A percentile compares a stretch with the other conserved stretches of the same genome.
Evolutionary conservation across 2,797 vertebrate genomes (phyloP).

Genomic region (Periparus ater): DNA sequence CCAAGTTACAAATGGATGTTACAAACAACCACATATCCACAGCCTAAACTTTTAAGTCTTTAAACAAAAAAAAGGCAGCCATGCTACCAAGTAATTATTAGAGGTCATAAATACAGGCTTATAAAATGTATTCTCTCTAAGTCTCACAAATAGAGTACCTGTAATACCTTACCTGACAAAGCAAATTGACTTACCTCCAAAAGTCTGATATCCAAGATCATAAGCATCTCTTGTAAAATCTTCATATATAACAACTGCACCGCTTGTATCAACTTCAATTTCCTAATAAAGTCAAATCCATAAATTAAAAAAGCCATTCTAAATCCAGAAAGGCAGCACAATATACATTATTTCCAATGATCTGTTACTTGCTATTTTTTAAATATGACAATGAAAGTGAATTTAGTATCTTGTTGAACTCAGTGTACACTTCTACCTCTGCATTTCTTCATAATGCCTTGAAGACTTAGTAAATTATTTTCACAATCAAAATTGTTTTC

Average conservation of each 20-base stretch:
- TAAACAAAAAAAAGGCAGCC: background rate
- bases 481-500: background rate
- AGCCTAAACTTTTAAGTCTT: background rate
- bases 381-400: background rate
- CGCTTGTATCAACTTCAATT: conserved; percentile 66
- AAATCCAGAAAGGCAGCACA: background rate
- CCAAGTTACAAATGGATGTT: background rate
- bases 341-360: background rate
- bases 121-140: background rate
- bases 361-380: background rate
- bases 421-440: background rate
- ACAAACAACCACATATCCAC: background rate
- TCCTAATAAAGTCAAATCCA: conserved; percentile 50
- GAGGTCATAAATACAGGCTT: background rate
- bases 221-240: conserved; percentile 72
- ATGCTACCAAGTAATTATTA: background rate
- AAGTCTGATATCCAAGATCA: conserved; percentile 67
- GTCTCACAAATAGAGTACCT: background rate
- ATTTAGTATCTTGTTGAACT: background rate
- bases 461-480: background rate
- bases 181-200: conserved; percentile 62
- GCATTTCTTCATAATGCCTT: background rate
- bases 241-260: conserved; percentile 65
- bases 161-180: background rate
- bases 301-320: background rate